Evolutionary conservation across 1,140 invertebrate species (phyloP).

Genomic region (Aphaenogaster ashmeadi): DNA sequence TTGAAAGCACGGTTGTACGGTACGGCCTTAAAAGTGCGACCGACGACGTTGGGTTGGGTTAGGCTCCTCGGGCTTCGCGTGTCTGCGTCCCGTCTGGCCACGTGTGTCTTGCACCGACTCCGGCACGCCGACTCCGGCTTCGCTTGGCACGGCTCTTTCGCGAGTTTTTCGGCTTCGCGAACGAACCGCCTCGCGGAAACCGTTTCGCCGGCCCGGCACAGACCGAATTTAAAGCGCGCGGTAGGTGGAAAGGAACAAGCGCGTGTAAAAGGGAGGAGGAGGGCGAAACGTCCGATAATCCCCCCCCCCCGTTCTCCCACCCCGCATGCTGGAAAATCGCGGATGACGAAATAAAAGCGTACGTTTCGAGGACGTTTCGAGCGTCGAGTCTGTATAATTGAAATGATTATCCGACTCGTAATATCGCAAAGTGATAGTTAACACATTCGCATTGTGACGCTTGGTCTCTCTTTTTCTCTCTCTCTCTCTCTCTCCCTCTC

Average conservation of each 20-base stretch:
- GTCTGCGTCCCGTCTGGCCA: constrained; percentile 72
- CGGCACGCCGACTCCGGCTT: constrained; percentile 14
- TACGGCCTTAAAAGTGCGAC: constrained; percentile 40
- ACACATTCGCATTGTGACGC: constrained; percentile 18
- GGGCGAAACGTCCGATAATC: constrained; percentile 24
- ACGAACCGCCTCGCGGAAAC: constrained; percentile 56
- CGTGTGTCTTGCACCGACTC: constrained; percentile 63
- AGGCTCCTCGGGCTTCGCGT: constrained; percentile 32
- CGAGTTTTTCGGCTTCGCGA: constrained; percentile 68
- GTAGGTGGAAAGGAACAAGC: constrained; percentile 61
- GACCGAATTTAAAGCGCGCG: constrained; percentile 73
- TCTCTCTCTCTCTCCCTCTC: neutral
- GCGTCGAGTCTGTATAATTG: constrained; percentile 47
- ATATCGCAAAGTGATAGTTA: constrained; percentile 51
- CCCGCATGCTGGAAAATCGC: constrained; percentile 61
- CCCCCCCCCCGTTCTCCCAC: neutral
- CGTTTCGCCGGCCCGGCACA: constrained; percentile 64
- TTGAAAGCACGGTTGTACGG: constrained; percentile 56
- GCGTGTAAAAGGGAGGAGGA: neutral
- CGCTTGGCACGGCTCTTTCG: constrained; percentile 62
- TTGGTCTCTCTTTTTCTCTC: neutral
- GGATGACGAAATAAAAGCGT: constrained; percentile 50
- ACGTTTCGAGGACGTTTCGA: constrained; percentile 30
- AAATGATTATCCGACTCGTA: constrained; percentile 55
- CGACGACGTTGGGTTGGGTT: constrained; percentile 58